phyloP scores from a whole-genome alignment of 1,140 invertebrate species.

The Meteorus sp. region DNA sequence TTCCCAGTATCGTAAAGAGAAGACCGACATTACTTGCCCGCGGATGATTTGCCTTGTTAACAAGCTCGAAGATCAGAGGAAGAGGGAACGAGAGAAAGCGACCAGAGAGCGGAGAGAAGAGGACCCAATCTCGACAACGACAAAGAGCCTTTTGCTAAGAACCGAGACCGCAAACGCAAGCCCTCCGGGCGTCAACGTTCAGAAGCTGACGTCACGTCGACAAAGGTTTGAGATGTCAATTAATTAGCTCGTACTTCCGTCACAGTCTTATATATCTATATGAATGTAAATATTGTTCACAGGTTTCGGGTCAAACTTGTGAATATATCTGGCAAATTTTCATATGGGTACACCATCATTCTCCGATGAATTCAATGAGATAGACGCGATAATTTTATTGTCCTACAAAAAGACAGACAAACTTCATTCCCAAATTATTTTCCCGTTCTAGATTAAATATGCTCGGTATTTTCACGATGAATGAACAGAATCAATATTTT shows the following conservation, averaged over 20 bases:
- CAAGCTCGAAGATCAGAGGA: slow-evolving; percentile 27
- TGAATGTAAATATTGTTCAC: too few relatives aligned
- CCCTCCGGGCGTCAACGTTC: slow-evolving; percentile 38
- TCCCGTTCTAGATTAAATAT: neutral
- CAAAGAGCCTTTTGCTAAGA: slow-evolving; percentile 38
- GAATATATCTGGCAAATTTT: too few relatives aligned
- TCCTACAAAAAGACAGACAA: neutral
- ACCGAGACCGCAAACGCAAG: slow-evolving; percentile 36
- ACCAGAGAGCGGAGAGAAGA: too few relatives aligned
- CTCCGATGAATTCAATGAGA: too few relatives aligned
- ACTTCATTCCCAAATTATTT: neutral
- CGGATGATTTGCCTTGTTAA: slow-evolving; percentile 36
- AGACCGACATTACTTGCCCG: slow-evolving; percentile 33
- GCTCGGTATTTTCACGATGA: too few relatives aligned
- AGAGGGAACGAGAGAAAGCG: neutral
- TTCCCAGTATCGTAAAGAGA: slow-evolving; percentile 27
- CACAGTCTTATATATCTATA: too few relatives aligned
- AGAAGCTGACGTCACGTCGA: slow-evolving; percentile 43
- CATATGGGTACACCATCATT: too few relatives aligned
- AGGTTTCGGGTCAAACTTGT: slow-evolving; percentile 28
- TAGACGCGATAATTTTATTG: too few relatives aligned
- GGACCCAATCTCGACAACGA: slow-evolving; percentile 29
- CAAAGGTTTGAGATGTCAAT: slow-evolving; percentile 52
- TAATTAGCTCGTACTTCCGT: slow-evolving; percentile 42
- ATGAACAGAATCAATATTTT: neutral